Evolutionary conservation across 1,140 invertebrate genomes (phyloP).

Genomic region (Zaprionus camerounensis): DNA sequence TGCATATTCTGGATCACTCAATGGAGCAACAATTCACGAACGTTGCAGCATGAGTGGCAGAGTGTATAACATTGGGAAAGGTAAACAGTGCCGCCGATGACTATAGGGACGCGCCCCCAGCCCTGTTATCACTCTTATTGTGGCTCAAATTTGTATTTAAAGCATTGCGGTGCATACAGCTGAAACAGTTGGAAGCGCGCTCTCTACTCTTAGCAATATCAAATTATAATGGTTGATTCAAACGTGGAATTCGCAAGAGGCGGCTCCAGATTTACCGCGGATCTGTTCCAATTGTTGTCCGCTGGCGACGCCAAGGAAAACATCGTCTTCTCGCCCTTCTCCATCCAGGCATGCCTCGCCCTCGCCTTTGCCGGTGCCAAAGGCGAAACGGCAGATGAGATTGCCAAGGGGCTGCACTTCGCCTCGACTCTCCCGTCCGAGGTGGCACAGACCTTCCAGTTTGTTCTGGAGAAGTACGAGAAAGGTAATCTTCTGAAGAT

Average conservation of each 20-base stretch:
- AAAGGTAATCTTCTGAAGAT: constrained; percentile 85
- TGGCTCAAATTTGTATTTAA: constrained; percentile 77
- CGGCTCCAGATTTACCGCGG: constrained; percentile 67
- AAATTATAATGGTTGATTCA: constrained; percentile 71
- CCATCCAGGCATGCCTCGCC: constrained; percentile 84
- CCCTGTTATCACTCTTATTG: constrained; percentile 65
- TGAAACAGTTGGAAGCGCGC: constrained; percentile 48
- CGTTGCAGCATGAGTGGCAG: not conserved
- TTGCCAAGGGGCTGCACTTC: constrained; percentile 84
- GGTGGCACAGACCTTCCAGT: constrained; percentile 67
- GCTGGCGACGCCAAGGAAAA: constrained; percentile 73
- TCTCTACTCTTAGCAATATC: constrained; percentile 26
- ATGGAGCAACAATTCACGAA: not conserved
- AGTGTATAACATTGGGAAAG: not conserved
- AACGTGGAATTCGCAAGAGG: constrained; percentile 78
- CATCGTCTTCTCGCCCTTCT: constrained; percentile 84
- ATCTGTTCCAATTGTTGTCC: constrained; percentile 68
- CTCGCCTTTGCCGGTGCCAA: constrained; percentile 85
- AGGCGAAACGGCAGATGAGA: constrained; percentile 86
- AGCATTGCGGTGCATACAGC: constrained; percentile 71
- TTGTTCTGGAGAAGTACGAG: constrained; percentile 80
- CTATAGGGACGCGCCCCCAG: constrained; percentile 34
- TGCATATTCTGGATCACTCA: not conserved
- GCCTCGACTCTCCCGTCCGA: constrained; percentile 59
- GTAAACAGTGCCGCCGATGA: constrained; percentile 37